These are phyloP conservation scores for Asarcornis scutulata DNA, from an alignment of 2,113 vertebrate species.

Conservation along the genomic window DNA sequence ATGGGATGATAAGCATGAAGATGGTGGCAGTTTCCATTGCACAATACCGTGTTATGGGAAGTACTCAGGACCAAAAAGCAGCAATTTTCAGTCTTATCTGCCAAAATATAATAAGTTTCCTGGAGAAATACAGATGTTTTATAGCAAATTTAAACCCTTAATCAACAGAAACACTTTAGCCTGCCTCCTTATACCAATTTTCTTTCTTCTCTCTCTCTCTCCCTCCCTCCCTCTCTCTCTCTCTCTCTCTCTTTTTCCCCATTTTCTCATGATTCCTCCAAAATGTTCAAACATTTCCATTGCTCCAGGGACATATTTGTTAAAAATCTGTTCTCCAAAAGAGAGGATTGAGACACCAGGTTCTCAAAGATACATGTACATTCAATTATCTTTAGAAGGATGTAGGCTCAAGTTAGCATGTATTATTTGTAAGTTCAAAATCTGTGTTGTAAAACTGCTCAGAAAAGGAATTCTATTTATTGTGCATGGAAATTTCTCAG, in stretches of 20 bases:
- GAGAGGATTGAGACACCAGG: background rate
- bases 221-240: background rate
- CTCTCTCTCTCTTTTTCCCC: fast-evolving
- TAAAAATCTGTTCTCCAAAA: background rate
- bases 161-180: background rate
- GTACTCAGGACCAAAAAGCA: background rate
- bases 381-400: background rate
- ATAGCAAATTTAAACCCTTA: background rate
- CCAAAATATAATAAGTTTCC: background rate
- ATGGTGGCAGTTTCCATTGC: background rate
- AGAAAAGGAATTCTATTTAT: background rate
- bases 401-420: background rate
- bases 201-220: background rate
- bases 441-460: background rate
- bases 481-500: background rate
- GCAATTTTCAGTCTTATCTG: background rate
- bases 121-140: background rate
- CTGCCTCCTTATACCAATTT: background rate
- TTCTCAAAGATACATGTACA: background rate
- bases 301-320: background rate
- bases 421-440: background rate
- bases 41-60: background rate
- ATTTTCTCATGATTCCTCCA: background rate
- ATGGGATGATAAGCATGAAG: background rate
- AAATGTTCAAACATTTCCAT: background rate